Evolutionary conservation across 1,140 invertebrate species (phyloP).

Genomic region (Marisa cornuarietis): DNA sequence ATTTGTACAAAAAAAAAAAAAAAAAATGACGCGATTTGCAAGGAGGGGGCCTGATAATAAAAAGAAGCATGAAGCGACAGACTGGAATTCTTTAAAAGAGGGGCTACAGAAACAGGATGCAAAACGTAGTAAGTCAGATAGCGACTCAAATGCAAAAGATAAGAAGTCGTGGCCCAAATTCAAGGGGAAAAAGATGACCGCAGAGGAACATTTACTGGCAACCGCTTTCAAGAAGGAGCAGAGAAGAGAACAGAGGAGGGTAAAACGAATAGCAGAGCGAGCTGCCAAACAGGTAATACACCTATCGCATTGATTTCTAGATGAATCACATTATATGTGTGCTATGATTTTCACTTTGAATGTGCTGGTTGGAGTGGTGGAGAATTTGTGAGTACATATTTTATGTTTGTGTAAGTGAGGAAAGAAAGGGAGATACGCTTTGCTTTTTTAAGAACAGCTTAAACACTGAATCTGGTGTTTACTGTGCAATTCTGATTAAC

Average conservation of each 20-base stretch:
- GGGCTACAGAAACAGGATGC: not conserved
- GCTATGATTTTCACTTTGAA: not conserved
- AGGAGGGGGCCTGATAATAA: conserved; percentile 4
- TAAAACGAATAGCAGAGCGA: conserved; percentile 21
- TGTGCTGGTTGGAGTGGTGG: no score
- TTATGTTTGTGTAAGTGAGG: no score
- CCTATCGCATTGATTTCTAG: not conserved
- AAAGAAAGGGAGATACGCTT: no score
- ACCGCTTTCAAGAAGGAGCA: conserved; percentile 14
- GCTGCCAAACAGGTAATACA: conserved; percentile 6
- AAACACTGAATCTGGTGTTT: no score
- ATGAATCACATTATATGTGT: not conserved
- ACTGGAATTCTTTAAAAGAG: not conserved
- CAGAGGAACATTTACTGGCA: not conserved
- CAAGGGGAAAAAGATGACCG: not conserved
- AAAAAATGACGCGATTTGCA: not conserved
- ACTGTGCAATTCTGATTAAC: no score
- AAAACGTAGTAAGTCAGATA: not conserved
- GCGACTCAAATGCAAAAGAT: not conserved
- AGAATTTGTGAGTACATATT: no score
- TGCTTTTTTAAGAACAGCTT: no score
- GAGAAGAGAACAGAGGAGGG: conserved; percentile 19
- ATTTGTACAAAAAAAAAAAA: no score
- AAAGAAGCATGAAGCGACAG: conserved; percentile 3
- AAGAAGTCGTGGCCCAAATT: not conserved